Percentiles rank a stretch among this genome's conserved stretches.
Evolutionary conservation across 2,888 invertebrate genomes (phyloP).

Genomic region (Phalangium opilio): DNA sequence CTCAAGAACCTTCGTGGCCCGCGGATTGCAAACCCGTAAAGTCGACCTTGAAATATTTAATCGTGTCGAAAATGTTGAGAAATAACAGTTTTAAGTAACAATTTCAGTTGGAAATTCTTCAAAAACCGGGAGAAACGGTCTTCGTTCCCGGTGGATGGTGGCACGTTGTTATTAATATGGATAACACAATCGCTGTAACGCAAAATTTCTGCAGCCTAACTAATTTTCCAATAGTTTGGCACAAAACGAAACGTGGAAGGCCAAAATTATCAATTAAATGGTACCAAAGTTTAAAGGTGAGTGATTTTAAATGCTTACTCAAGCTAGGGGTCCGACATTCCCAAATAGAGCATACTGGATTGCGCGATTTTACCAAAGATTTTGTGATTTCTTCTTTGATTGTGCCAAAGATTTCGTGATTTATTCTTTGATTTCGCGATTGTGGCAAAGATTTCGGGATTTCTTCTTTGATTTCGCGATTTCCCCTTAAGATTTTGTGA

Average conservation of each 20-base stretch:
- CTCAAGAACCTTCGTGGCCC: slow-evolving; percentile 77
- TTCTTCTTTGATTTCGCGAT: no score
- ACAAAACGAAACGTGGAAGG: slow-evolving; percentile 85
- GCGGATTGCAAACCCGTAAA: slow-evolving; percentile 67
- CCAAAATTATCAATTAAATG: slow-evolving; percentile 92
- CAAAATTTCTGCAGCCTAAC: slow-evolving; percentile 93
- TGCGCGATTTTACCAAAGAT: no score
- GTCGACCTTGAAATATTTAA: no score
- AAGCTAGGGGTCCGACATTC: no score
- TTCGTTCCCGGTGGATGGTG: slow-evolving; percentile 99
- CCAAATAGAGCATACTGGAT: no score
- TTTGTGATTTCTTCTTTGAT: no score
- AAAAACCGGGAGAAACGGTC: slow-evolving; percentile 90
- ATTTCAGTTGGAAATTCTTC: slow-evolving; percentile 71
- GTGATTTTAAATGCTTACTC: no score
- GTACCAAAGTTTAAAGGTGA: slow-evolving; percentile 43
- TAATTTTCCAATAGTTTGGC: slow-evolving; percentile 96
- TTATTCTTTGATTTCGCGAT: no score
- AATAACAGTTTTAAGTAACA: slow-evolving; percentile 1
- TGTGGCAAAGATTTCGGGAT: no score
- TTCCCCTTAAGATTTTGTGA: no score
- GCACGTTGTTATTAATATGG: slow-evolving; percentile 97
- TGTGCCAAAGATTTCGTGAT: no score
- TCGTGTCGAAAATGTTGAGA: no score
- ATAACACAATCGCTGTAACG: slow-evolving; percentile 90